Conservation (phyloP, 2,797 vertebrate species). For the Morus bassanus region DNA sequence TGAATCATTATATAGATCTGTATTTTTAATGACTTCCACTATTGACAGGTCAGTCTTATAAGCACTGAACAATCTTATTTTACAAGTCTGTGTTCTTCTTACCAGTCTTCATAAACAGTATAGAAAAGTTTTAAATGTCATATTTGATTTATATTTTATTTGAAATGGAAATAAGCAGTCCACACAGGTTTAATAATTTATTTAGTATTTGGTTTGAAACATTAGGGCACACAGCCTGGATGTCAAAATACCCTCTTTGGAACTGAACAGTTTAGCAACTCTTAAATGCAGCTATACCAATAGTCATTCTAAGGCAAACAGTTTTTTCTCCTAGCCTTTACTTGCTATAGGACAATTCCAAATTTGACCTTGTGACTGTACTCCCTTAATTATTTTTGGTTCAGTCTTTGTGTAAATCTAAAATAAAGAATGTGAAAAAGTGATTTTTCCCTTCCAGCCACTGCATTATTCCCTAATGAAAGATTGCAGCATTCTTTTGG, state of each 20-base stretch:
- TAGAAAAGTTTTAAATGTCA: conserved; percentile 7
- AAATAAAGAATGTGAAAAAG: background rate
- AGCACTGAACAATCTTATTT: background rate
- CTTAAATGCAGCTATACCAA: background rate
- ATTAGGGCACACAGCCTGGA: background rate
- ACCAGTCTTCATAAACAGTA: background rate
- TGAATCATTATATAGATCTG: background rate
- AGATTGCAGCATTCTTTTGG: background rate
- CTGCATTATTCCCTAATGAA: background rate
- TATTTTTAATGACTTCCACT: conserved; percentile 22
- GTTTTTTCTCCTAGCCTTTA: background rate
- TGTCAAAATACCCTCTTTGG: background rate
- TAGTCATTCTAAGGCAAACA: background rate
- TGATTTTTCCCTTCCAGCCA: background rate
- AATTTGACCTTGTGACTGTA: background rate
- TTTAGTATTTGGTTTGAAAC: conserved; percentile 15
- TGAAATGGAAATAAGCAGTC: conserved; percentile 25
- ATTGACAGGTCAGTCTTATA: background rate
- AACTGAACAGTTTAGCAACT: background rate
- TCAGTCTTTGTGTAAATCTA: background rate
- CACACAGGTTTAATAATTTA: conserved; percentile 37
- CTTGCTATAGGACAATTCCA: background rate
- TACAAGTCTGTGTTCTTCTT: background rate
- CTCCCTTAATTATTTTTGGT: background rate
- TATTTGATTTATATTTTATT: conserved; percentile 45